phyloP scores from a whole-genome alignment of 2,888 invertebrate genomes.

The Synanthedon myopaeformis region DNA sequence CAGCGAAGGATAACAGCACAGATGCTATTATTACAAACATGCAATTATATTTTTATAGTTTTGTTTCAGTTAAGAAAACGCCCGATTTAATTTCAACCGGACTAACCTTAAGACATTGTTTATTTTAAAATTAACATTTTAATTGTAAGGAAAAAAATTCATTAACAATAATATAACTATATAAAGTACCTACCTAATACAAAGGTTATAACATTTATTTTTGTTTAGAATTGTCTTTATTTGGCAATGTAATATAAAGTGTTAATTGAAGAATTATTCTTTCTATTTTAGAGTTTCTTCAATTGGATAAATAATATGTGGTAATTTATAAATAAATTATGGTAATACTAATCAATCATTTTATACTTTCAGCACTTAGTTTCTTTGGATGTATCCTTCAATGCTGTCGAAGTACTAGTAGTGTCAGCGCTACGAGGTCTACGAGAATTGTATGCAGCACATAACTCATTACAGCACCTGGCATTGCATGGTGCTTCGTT shows the following conservation, averaged over 20 bases:
- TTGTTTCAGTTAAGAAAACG: too few relatives aligned
- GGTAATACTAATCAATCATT: not conserved
- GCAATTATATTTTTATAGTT: too few relatives aligned
- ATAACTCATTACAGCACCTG: slow-evolving; percentile 81
- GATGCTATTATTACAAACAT: too few relatives aligned
- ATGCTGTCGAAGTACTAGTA: slow-evolving; percentile 84
- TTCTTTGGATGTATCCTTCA: slow-evolving; percentile 86
- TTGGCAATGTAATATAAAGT: not conserved
- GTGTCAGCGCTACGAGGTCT: slow-evolving; percentile 82
- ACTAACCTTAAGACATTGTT: too few relatives aligned
- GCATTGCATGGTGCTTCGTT: slow-evolving; percentile 83
- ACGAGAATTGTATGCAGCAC: slow-evolving; percentile 80
- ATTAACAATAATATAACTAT: too few relatives aligned
- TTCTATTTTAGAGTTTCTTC: not conserved
- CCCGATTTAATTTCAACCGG: too few relatives aligned
- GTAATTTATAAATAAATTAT: not conserved
- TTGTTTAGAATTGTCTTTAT: too few relatives aligned
- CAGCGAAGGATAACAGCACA: too few relatives aligned
- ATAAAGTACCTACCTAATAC: too few relatives aligned
- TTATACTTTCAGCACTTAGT: slow-evolving; percentile 76
- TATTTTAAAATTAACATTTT: too few relatives aligned
- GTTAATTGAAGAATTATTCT: not conserved
- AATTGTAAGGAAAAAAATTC: too few relatives aligned
- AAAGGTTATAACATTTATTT: too few relatives aligned
- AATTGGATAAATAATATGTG: not conserved